Base-by-base conservation (phyloP, 2,113 vertebrate genomes). In the Paradoxurus hermaphroditus region DNA sequence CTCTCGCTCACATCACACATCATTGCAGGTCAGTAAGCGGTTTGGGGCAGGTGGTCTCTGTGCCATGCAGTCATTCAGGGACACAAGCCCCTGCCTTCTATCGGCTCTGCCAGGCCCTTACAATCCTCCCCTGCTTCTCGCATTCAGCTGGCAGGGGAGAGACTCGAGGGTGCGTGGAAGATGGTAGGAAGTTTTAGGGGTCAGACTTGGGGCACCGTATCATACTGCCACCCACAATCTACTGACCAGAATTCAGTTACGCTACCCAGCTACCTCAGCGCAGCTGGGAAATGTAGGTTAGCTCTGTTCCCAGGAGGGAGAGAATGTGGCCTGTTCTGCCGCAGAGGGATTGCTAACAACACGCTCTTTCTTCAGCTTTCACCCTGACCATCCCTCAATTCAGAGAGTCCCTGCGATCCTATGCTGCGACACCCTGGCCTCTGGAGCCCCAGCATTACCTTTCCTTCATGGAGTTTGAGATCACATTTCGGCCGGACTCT, bases 401-500 rank as follows among this genome's bases (percentile, higher is more conserved):
- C 98, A 99, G 99, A 67, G 99, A 99, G 97, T 99, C 99, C 0
- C 97, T 99, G 97, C 98, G 98, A 82, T 99, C 99, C 5, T 99
- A 99, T 8, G 99, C 99, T 10, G 98, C 98, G n/a, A 98, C 98
- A 19, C 99, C 99, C 27, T 99, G 99, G 99, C 99, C 99, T 23
- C 99, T 99, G 98, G 98, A 99, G 95, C 98, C 99, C 39, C 99
- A 99, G 98, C 99, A 99, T 91, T 99, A 99, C 89, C 99, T 99
- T 93, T 99, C 99, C 95, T 99, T 99, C 97, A 99, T 99, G 98
- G 99, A 99, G 98, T 99, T 99, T 86, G 99, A 99, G 98, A 97
- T 99, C 94, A 99, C 99, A 0, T 99, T 99, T 96, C 98, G 98
- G 41, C 99, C 99, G 0, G 99, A 99, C 34, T 68, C 95, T 5